A percentile compares a stretch with the other conserved stretches of the same genome.
Conservation (phyloP, 2,113 vertebrate species). For the Plestiodon gilberti region DNA sequence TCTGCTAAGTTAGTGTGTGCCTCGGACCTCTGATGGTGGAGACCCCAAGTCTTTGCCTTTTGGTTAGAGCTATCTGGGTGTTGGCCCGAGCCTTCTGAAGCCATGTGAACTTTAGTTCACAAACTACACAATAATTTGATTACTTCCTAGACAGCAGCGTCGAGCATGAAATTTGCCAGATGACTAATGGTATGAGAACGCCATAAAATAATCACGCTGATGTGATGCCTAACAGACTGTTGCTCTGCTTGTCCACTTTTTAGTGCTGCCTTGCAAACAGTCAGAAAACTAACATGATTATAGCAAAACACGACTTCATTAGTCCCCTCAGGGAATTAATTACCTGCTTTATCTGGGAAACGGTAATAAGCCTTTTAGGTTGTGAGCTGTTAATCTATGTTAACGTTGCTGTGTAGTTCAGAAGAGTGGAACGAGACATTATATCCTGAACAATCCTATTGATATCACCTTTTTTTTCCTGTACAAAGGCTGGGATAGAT, state of each 20-base stretch:
- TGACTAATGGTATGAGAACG: not conserved
- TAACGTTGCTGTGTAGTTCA: not conserved
- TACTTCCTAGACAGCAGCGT: not conserved
- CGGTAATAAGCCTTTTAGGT: constrained; percentile 11
- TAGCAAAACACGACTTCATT: constrained; percentile 17
- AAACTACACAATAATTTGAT: not conserved
- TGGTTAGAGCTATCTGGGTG: not conserved
- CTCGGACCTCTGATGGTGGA: not conserved
- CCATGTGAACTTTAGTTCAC: not conserved
- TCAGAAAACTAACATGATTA: constrained; percentile 28
- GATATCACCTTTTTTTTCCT: not conserved
- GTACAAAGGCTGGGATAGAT: not conserved
- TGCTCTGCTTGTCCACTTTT: constrained; percentile 3
- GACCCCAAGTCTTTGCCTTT: too few species aligned
- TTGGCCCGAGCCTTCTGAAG: not conserved
- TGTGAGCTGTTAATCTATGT: not conserved
- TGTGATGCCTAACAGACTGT: constrained; percentile 3
- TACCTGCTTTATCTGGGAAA: constrained; percentile 22
- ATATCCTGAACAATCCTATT: not conserved
- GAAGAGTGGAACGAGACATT: not conserved
- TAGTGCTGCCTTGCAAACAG: constrained; percentile 3
- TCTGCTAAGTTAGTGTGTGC: too few species aligned
- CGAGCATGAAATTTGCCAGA: constrained; percentile 20
- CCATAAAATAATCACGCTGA: constrained; percentile 22
- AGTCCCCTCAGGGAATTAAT: constrained; percentile 29